Base-by-base conservation (phyloP, 2,797 vertebrate genomes). In the Hydrophis major region DNA sequence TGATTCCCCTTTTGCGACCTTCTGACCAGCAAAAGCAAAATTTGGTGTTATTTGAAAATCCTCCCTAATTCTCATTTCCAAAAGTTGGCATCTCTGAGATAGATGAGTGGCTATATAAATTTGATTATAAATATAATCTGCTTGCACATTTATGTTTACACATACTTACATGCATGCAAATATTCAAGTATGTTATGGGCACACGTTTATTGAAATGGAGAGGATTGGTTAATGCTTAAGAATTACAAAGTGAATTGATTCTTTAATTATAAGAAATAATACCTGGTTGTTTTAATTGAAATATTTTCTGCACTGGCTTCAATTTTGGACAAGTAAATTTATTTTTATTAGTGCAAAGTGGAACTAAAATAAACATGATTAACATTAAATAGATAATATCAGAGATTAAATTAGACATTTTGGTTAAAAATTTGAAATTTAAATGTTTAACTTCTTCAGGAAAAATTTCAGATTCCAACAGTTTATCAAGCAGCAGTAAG, bases 401-500 rank as follows among this genome's bases (percentile, higher is more conserved):
- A 25, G n/a, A 90, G 55, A 4, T 0, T 22, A 4, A 8, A 88
- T 93, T 4, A 0, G 47, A 7, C 91, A 0, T 89, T 90, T 14
- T 14, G 20, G 3, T 83, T 74, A 55, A 95, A 87, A 25, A 88
- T 2, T 63, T 69, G 53, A 95, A 87, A 22, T 74, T 3, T 61
- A 89, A 63, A 18, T 69, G 0, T 93, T 93, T 4, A 4, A 61
- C n/a, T 92, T 27, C 8, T 74, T 61, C 93, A 98, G 98, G 97
- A 97, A 66, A 96, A 97, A 66, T 98, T 98, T 92, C 96, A 96
- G 94, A 98, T 97, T 98, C 98, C 98, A 56, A 95, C 97, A 16
- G 94, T 98, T 47, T 97, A 97, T 3, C 94, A 98, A 90, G 97
- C 97, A 89, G 97, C 98, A 42, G 97, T 98, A 87, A 98, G 98